These are phyloP conservation scores for Plemyria rubiginata DNA, from an alignment of 2,888 invertebrate species.

Conservation along the genomic window DNA sequence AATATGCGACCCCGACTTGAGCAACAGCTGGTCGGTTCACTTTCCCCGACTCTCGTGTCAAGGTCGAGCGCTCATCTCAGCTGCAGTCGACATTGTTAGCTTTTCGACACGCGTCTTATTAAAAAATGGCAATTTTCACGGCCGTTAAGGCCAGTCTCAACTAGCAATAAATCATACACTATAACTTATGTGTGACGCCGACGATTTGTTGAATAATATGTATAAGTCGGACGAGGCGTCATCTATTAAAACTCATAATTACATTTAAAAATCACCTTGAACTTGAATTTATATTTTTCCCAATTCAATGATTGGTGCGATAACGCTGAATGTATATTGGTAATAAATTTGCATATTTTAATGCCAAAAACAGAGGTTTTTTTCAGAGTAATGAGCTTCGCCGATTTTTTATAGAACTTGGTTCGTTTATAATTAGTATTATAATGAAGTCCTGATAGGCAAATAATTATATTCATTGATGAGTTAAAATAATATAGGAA, in stretches of 20 bases:
- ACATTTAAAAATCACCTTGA: slow-evolving; percentile 37
- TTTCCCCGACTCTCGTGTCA: slow-evolving; percentile 77
- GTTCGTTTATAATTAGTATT: too few species aligned
- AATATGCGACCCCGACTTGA: slow-evolving; percentile 60
- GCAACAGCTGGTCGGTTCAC: slow-evolving; percentile 77
- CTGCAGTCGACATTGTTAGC: slow-evolving; percentile 32
- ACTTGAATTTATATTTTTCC: slow-evolving; percentile 26
- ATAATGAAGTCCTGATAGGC: too few species aligned
- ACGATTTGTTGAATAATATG: slow-evolving; percentile 33
- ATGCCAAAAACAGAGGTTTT: too few species aligned
- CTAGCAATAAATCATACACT: slow-evolving; percentile 31
- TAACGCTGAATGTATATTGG: too few species aligned
- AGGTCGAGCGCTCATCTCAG: slow-evolving; percentile 68
- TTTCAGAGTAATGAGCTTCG: too few species aligned
- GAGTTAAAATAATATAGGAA: too few species aligned
- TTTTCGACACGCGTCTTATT: slow-evolving; percentile 29
- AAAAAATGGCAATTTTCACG: slow-evolving; percentile 37
- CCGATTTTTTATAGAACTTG: too few species aligned
- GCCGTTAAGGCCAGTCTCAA: slow-evolving; percentile 37
- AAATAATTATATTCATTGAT: too few species aligned
- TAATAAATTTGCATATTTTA: too few species aligned
- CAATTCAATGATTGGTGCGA: too few species aligned
- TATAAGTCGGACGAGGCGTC: slow-evolving; percentile 28
- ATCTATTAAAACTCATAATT: slow-evolving; percentile 37
- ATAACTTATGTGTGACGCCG: slow-evolving; percentile 32